Evolutionary conservation across 2,797 vertebrate genomes (phyloP), one percentile per base, ranked within the genome.

Genomic region (Cossypha niveicapilla): DNA sequence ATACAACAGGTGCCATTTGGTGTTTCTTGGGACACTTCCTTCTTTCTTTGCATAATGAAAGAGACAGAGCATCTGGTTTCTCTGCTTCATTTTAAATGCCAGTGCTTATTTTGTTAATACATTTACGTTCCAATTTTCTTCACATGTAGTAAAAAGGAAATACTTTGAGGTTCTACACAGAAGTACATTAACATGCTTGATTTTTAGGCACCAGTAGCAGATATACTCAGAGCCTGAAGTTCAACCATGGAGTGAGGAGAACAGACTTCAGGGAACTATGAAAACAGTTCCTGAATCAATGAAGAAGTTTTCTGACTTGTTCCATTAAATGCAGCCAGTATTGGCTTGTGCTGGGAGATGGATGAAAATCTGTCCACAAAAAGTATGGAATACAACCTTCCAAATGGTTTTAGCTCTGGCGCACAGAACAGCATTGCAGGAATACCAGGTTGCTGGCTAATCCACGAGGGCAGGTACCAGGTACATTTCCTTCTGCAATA

Each of bases 71-170:
- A 78, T 78, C 87, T 92, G 89, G 39, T 81, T 94, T 51, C 78
- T 82, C 77, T 81, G 81, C 78, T 73, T 92, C 72, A 24, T 93
- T 92, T 91, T 27, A 83, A 80, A 91, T 71, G 66, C 45, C 65
- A 81, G 2, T 66, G 78, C 47, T 93, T 91, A 68, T 72, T 92
- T 82, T 88, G 35, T 57, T 88, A 71, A 87, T 87, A 53, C 32
- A 35, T 71, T 94, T 85, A 80, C 32, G 54, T 83, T 85, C 50
- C 18, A 50, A 5, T 86, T 94, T 80, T 92, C 68, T 70, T 86
- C 45, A 77, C 15, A 58, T 14, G 1, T 16, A 48, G 35, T 74
- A 15, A 68, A 77, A 88, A 79, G 67, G 11, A 75, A 90, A 57
- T 2, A 0, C 50, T 81, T 42, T 51, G 39, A 82, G 65, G 17